A percentile compares a stretch with the other conserved stretches of the same genome.
Evolutionary conservation across 64 coral and sea anemone genomes (phyloP).

Genomic region (Astreopora myriophthalma): DNA sequence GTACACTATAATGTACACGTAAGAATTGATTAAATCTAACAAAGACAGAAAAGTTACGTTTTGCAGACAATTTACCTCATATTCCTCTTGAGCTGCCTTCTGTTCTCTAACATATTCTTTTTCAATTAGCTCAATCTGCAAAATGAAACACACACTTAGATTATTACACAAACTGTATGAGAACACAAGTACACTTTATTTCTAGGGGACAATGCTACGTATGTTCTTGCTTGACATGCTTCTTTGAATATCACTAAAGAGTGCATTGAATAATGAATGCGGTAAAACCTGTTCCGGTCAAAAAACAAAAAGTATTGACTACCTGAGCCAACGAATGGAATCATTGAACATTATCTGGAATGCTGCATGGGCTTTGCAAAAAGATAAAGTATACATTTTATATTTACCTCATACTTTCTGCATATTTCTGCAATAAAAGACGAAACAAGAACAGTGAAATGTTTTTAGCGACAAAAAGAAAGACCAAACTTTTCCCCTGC

Average conservation of each 20-base stretch:
- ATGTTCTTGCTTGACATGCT: too few species aligned
- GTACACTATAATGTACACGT: neutral
- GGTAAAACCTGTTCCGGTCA: too few species aligned
- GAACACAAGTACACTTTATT: too few species aligned
- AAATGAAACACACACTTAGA: neutral
- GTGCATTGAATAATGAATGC: too few species aligned
- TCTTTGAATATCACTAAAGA: too few species aligned
- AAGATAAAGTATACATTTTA: neutral
- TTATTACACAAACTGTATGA: neutral
- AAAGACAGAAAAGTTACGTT: neutral
- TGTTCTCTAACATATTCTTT: constrained; percentile 92
- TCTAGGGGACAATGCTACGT: too few species aligned
- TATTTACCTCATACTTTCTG: constrained; percentile 86
- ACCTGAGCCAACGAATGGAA: too few species aligned
- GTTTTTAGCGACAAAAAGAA: neutral
- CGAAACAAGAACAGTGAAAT: neutral
- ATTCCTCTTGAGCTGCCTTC: constrained; percentile 86
- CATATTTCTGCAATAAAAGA: constrained; percentile 78
- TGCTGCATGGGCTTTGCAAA: neutral
- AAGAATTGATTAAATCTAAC: too few species aligned
- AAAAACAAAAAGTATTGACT: too few species aligned
- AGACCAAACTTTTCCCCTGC: neutral
- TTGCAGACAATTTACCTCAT: constrained; percentile 56
- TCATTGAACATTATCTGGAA: too few species aligned
- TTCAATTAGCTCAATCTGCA: constrained; percentile 91